Evolutionary conservation across 2,797 vertebrate genomes (phyloP).

Genomic region (Scomberomorus guttatus): DNA sequence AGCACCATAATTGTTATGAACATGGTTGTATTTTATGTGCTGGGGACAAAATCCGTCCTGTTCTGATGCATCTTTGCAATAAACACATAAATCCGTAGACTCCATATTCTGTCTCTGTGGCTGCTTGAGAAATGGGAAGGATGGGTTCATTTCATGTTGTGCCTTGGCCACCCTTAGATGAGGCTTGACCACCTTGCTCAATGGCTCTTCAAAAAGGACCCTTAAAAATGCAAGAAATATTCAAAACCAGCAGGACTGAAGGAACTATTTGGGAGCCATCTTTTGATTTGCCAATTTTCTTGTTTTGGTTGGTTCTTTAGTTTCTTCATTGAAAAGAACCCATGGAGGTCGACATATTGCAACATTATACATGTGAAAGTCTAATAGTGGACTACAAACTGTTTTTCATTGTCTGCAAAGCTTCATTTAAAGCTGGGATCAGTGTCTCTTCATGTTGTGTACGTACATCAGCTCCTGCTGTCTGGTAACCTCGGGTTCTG

Average conservation of each 20-base stretch:
- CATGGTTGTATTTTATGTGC: background rate
- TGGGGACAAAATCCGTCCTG: background rate
- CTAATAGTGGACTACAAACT: background rate
- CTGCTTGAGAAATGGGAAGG: background rate
- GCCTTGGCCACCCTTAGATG: background rate
- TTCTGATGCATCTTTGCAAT: background rate
- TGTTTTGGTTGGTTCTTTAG: background rate
- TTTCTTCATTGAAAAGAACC: background rate
- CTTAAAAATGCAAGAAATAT: background rate
- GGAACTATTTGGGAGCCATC: background rate
- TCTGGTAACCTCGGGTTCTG: slow-evolving; percentile 96
- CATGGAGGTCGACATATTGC: background rate
- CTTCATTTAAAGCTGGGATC: background rate
- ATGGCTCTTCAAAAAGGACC: background rate
- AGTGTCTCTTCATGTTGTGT: slow-evolving; percentile 6
- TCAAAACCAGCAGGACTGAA: background rate
- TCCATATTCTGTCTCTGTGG: background rate
- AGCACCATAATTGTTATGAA: background rate
- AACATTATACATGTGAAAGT: background rate
- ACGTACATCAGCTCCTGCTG: slow-evolving; percentile 94
- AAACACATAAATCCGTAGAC: background rate
- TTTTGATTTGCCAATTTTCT: background rate
- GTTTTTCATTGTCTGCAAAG: background rate
- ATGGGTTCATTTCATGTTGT: background rate
- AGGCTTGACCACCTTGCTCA: background rate